phyloP scores from a whole-genome alignment of 2,113 vertebrate genomes.

The Tautogolabrus adspersus region DNA sequence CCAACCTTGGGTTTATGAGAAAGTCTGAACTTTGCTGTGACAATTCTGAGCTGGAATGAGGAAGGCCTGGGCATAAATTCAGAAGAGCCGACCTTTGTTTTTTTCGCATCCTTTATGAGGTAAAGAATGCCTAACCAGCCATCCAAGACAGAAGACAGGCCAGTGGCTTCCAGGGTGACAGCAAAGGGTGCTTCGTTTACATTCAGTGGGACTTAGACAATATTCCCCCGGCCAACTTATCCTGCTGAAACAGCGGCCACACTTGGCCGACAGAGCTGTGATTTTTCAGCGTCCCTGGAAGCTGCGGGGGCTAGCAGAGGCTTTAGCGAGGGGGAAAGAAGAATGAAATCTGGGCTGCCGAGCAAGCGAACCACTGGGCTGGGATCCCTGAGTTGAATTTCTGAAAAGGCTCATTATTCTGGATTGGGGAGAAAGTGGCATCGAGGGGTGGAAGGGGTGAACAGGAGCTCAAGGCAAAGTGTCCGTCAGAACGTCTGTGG shows the following conservation, averaged over 20 bases:
- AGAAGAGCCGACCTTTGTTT: slow-evolving; percentile 34
- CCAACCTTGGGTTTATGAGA: slow-evolving; percentile 9
- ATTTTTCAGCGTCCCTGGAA: slow-evolving; percentile 59
- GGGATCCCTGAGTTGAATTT: slow-evolving; percentile 77
- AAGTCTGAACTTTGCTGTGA: slow-evolving; percentile 44
- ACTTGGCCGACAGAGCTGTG: slow-evolving; percentile 76
- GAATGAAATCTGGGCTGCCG: slow-evolving; percentile 70
- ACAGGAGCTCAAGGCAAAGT: slow-evolving; percentile 70
- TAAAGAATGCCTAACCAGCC: slow-evolving; percentile 73
- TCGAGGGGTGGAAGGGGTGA: slow-evolving; percentile 69
- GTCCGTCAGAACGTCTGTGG: slow-evolving; percentile 75
- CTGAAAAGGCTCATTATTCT: slow-evolving; percentile 80
- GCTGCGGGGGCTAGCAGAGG: slow-evolving; percentile 60
- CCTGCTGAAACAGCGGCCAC: slow-evolving; percentile 77
- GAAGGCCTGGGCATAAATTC: slow-evolving; percentile 62
- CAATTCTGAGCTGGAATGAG: slow-evolving; percentile 50
- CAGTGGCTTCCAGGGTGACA: slow-evolving; percentile 55
- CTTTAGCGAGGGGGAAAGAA: slow-evolving; percentile 59
- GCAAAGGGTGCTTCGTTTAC: slow-evolving; percentile 74
- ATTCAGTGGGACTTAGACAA: slow-evolving; percentile 74
- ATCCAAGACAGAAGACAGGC: slow-evolving; percentile 61
- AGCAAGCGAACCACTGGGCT: slow-evolving; percentile 66
- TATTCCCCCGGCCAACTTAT: slow-evolving; percentile 77
- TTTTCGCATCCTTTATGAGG: slow-evolving; percentile 78
- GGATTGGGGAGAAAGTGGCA: slow-evolving; percentile 63